Evolutionary conservation across 2,797 vertebrate species (phyloP).

Genomic region (Mus caroli): DNA sequence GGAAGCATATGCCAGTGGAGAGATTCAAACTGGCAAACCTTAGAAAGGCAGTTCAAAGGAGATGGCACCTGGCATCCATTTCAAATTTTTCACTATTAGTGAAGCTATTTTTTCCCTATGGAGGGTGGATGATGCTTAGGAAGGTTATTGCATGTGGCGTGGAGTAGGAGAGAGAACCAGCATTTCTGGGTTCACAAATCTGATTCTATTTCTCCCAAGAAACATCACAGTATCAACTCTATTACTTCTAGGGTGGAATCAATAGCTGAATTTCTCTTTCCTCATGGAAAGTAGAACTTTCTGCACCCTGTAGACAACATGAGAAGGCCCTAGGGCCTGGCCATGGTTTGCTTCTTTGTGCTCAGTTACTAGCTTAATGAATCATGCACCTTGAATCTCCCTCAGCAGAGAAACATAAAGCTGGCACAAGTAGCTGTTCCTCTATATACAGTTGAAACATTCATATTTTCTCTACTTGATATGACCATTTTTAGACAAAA

Average conservation of each 20-base stretch:
- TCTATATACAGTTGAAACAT: conserved; percentile 38
- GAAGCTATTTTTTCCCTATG: too few relatives aligned
- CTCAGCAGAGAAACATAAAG: conserved; percentile 34
- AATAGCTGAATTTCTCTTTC: conserved; percentile 36
- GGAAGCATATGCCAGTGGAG: too few relatives aligned
- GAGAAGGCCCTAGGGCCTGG: neutral
- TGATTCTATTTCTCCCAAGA: conserved; percentile 18
- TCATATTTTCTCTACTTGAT: conserved; percentile 60
- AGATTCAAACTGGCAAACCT: too few relatives aligned
- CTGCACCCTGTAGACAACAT: neutral
- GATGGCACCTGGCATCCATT: too few relatives aligned
- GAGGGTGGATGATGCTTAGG: neutral
- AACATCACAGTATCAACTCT: neutral
- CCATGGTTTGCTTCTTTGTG: neutral
- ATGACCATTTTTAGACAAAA: conserved; percentile 62
- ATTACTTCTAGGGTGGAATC: conserved; percentile 21
- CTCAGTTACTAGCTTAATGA: conserved; percentile 11
- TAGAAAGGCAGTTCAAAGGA: too few relatives aligned
- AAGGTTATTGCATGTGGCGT: neutral
- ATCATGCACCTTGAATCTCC: neutral
- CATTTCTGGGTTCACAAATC: conserved; percentile 16
- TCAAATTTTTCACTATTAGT: too few relatives aligned
- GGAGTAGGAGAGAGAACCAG: neutral
- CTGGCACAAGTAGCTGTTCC: neutral
- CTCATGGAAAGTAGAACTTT: conserved; percentile 46